Percentiles rank a stretch among this genome's conserved stretches.
Conservation (phyloP, 1,140 invertebrate species). For the Drosophila aff. region DNA sequence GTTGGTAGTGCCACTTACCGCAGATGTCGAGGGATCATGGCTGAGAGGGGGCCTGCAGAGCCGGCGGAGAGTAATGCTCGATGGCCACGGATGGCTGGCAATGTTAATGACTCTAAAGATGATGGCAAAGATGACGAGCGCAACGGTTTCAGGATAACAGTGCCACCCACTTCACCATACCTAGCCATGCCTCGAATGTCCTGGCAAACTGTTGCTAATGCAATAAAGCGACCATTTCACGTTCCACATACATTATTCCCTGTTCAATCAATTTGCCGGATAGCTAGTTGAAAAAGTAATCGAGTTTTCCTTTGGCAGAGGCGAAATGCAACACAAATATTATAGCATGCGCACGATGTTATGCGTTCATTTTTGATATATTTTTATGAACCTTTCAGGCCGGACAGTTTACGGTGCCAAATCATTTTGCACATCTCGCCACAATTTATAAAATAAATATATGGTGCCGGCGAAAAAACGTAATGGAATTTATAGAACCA, state of each 20-base stretch:
- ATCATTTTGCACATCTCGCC: slow-evolving; percentile 62
- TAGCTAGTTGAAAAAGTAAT: slow-evolving; percentile 41
- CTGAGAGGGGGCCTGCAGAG: background rate
- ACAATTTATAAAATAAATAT: slow-evolving; percentile 64
- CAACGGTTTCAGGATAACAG: slow-evolving; percentile 4
- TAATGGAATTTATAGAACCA: slow-evolving; percentile 57
- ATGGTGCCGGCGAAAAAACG: slow-evolving; percentile 14
- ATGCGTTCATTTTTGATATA: slow-evolving; percentile 36
- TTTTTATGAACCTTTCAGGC: slow-evolving; percentile 63
- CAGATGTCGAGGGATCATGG: slow-evolving; percentile 34
- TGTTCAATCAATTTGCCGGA: slow-evolving; percentile 63
- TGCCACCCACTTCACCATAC: background rate
- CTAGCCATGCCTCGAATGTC: slow-evolving; percentile 3
- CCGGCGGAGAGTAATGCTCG: slow-evolving; percentile 41
- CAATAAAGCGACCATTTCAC: slow-evolving; percentile 46
- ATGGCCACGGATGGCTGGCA: slow-evolving; percentile 64
- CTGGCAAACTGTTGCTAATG: slow-evolving; percentile 46
- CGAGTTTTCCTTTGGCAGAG: slow-evolving; percentile 45
- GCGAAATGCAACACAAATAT: slow-evolving; percentile 59
- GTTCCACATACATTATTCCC: slow-evolving; percentile 42
- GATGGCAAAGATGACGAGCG: slow-evolving; percentile 75
- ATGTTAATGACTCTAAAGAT: slow-evolving; percentile 75
- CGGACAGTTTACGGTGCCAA: slow-evolving; percentile 56
- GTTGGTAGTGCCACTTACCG: slow-evolving; percentile 44
- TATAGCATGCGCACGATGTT: slow-evolving; percentile 7